Conservation (phyloP, 2,113 vertebrate genomes). For the Furnarius figulus region DNA sequence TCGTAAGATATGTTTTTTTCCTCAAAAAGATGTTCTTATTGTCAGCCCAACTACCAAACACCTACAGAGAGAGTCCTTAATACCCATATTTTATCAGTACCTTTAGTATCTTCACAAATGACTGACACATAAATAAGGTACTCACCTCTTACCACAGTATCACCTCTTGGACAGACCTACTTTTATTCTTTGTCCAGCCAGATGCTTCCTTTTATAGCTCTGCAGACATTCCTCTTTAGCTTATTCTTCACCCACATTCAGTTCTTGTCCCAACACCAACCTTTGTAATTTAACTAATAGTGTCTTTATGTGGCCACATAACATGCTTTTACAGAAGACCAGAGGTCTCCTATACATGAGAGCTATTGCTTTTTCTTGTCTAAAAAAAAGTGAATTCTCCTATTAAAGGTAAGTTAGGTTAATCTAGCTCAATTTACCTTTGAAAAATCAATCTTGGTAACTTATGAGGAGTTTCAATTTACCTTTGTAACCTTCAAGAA, state of each 20-base stretch:
- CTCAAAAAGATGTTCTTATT: not conserved
- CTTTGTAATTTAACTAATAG: not conserved
- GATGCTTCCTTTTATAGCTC: not conserved
- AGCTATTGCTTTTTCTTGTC: not conserved
- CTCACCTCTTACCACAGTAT: not conserved
- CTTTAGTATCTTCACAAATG: not conserved
- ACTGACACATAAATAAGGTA: not conserved
- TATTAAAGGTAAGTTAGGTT: not conserved
- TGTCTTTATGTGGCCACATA: not conserved
- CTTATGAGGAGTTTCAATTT: not conserved
- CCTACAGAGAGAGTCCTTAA: not conserved
- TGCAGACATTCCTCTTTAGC: not conserved
- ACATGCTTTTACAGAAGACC: not conserved
- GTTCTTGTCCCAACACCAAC: not conserved
- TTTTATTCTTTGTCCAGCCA: not conserved
- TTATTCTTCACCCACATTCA: not conserved
- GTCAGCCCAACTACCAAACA: not conserved
- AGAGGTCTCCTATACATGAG: not conserved
- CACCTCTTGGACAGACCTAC: not conserved
- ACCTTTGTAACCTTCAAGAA: not conserved
- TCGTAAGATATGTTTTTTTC: not conserved
- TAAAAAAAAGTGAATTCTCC: not conserved
- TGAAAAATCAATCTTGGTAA: not conserved
- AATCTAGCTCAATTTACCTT: not conserved
- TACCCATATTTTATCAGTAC: not conserved